phyloP scores from a whole-genome alignment of 2,797 vertebrate species.

The Leptatherina wallacei region DNA sequence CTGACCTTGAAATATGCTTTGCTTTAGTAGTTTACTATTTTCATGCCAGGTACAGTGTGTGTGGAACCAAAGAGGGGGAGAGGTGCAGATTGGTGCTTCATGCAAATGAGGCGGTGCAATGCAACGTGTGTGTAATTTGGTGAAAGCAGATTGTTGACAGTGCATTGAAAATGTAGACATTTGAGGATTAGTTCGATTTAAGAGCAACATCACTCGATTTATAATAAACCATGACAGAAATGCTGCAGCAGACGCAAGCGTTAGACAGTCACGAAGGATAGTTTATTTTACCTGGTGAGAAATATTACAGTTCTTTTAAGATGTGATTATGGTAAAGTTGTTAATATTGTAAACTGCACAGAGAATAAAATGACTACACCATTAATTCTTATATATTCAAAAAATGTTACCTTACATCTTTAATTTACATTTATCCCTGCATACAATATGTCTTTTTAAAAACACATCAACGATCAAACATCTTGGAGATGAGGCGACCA shows the following conservation, averaged over 20 bases:
- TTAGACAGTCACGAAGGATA: neutral
- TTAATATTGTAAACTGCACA: neutral
- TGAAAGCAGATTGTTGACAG: conserved; percentile 19
- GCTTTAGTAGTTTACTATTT: conserved; percentile 35
- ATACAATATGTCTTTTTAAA: no score
- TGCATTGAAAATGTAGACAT: conserved; percentile 1
- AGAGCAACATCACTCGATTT: neutral
- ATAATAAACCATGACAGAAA: conserved; percentile 8
- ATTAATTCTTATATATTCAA: neutral
- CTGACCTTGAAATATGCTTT: conserved; percentile 52
- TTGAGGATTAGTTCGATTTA: neutral
- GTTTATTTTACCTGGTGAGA: neutral
- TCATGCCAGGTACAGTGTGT: conserved; percentile 20
- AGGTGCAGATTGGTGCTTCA: conserved; percentile 24
- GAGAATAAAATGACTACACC: neutral
- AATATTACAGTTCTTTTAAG: neutral
- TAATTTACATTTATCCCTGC: no score
- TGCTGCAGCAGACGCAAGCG: neutral
- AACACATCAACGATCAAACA: no score
- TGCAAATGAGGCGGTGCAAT: conserved; percentile 35
- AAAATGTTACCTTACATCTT: no score
- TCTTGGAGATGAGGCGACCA: no score
- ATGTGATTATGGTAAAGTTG: neutral
- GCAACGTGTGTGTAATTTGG: conserved; percentile 20
- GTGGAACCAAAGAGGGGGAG: conserved; percentile 2